These are phyloP conservation scores for Mythimna pallens DNA, from an alignment of 2,888 invertebrate genomes.

Conservation along the genomic window DNA sequence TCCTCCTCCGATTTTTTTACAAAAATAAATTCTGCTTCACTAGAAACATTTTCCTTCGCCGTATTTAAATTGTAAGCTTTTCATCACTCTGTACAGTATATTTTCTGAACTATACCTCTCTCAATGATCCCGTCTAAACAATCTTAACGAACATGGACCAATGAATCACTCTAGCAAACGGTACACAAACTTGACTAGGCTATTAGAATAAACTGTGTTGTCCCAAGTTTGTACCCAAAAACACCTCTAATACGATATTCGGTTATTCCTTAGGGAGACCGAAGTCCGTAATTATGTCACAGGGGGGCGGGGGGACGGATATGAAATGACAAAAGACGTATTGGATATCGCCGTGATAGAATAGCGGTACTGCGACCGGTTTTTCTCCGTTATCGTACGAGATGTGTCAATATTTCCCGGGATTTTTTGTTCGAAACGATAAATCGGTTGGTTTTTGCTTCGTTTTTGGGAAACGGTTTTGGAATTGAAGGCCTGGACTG, in stretches of 20 bases:
- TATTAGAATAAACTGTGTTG: constrained; percentile 61
- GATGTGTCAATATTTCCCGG: constrained; percentile 63
- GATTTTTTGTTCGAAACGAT: constrained; percentile 60
- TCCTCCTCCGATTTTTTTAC: constrained; percentile 33
- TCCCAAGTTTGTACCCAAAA: constrained; percentile 57
- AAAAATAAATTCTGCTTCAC: constrained; percentile 27
- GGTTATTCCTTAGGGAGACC: constrained; percentile 49
- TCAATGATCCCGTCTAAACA: constrained; percentile 24
- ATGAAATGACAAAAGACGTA: constrained; percentile 82
- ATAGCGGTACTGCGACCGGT: constrained; percentile 57
- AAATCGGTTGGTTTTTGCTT: constrained; percentile 60
- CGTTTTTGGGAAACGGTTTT: constrained; percentile 46
- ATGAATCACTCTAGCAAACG: constrained; percentile 57
- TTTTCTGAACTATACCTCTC: constrained; percentile 30
- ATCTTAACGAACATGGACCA: constrained; percentile 47
- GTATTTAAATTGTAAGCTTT: constrained; percentile 57
- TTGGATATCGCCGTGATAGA: constrained; percentile 73
- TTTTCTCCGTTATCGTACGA: constrained; percentile 59
- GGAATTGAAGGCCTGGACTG: constrained; percentile 42
- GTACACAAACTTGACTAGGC: constrained; percentile 34
- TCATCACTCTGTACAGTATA: constrained; percentile 48
- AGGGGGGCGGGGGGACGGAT: constrained; percentile 70
- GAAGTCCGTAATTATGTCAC: constrained; percentile 80
- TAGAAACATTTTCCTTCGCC: constrained; percentile 38
- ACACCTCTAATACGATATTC: constrained; percentile 53